phyloP scores from a whole-genome alignment of 2,888 invertebrate species.

The Rhamnusium bicolor region DNA sequence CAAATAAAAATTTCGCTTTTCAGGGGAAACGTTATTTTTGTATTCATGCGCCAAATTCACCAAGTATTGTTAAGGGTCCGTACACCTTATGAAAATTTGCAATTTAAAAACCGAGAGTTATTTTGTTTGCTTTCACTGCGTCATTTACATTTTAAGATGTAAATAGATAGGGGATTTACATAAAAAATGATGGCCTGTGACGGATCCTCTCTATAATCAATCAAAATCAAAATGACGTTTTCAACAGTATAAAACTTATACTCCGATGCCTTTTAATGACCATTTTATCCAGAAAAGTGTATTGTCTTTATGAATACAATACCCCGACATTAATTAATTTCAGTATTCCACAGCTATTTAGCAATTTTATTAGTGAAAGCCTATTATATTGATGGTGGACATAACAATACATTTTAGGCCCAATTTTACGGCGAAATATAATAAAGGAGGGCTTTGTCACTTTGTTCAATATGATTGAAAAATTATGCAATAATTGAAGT shows the following conservation, averaged over 20 bases:
- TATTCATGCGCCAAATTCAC: conserved; percentile 26
- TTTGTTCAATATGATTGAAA: background rate
- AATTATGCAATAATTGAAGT: background rate
- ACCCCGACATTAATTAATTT: conserved; percentile 32
- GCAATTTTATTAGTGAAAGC: conserved; percentile 23
- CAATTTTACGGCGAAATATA: conserved; percentile 6
- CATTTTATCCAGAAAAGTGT: conserved; percentile 30
- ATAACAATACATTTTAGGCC: conserved; percentile 25
- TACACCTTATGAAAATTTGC: conserved; percentile 51
- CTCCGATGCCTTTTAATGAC: conserved; percentile 24
- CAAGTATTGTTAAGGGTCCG: conserved; percentile 13
- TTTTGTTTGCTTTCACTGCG: conserved; percentile 50
- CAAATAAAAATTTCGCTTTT: background rate
- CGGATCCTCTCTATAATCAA: conserved; percentile 48
- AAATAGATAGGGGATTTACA: conserved; percentile 53
- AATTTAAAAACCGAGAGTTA: conserved; percentile 52
- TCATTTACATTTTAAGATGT: conserved; percentile 54
- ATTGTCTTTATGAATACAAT: conserved; percentile 33
- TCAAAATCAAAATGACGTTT: conserved; percentile 45
- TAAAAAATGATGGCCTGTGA: conserved; percentile 53
- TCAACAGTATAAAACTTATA: conserved; percentile 16
- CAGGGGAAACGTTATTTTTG: conserved; percentile 23
- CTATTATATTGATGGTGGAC: conserved; percentile 20
- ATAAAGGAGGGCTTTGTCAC: conserved; percentile 15
- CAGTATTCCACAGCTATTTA: conserved; percentile 28